A percentile compares a stretch with the other conserved stretches of the same genome.
Evolutionary conservation across 2,113 vertebrate species (phyloP).

Genomic region (Bothrops jararaca): DNA sequence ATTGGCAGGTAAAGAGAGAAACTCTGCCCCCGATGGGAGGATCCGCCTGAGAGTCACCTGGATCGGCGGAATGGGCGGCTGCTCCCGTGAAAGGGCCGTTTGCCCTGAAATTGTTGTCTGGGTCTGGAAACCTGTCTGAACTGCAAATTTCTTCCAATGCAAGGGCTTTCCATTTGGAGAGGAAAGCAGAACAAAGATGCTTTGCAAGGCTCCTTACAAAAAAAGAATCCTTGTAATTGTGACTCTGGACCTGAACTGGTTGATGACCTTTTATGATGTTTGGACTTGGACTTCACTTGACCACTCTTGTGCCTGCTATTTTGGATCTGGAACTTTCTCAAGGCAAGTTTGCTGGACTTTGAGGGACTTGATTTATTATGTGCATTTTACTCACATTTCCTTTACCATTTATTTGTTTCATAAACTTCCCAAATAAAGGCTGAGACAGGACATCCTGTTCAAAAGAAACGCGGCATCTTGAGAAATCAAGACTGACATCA

Average conservation of each 20-base stretch:
- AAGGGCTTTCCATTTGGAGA: neutral
- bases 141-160: neutral
- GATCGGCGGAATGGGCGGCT: no score
- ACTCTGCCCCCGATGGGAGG: no score
- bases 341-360: neutral
- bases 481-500: neutral
- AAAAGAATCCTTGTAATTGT: neutral
- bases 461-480: neutral
- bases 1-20: no score
- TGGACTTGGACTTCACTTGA: neutral
- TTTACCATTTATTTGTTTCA: neutral
- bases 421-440: neutral
- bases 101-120: no score
- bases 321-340: neutral
- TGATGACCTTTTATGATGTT: neutral
- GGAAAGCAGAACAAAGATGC: neutral
- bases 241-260: neutral
- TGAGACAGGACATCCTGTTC: neutral
- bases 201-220: neutral
- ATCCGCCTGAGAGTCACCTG: no score
- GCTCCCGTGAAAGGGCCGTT: no score
- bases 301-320: neutral
- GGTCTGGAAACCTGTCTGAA: neutral
- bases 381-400: neutral
- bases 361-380: neutral